Conservation (phyloP, 2,888 invertebrate species). For the Lepidocyrtoides sp. region DNA sequence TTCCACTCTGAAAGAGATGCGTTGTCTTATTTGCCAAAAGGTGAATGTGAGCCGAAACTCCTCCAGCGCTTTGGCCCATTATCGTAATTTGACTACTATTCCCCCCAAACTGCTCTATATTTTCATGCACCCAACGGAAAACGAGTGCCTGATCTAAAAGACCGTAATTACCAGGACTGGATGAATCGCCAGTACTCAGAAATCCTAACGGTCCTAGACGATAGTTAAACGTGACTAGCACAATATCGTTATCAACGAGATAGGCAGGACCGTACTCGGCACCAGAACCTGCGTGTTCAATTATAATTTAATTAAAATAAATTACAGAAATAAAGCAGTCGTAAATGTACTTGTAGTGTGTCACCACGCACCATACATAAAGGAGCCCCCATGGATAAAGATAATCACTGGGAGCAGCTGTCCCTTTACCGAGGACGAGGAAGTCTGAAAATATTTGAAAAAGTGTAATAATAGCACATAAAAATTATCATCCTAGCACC, state of each 20-base stretch:
- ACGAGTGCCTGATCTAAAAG: conserved; percentile 58
- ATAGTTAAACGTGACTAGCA: conserved; percentile 82
- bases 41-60: conserved; percentile 73
- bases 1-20: conserved; percentile 72
- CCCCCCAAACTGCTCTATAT: conserved; percentile 71
- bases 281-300: not conserved
- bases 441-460: conserved; percentile 58
- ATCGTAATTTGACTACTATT: conserved; percentile 15
- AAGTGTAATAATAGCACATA: not conserved
- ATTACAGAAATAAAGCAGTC: not conserved
- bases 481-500: not conserved
- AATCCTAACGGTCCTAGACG: conserved; percentile 63
- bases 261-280: conserved; percentile 33
- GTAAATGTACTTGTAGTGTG: not conserved
- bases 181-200: conserved; percentile 51
- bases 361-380: conserved; percentile 78
- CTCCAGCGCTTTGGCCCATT: conserved; percentile 73
- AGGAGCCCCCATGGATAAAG: conserved; percentile 80
- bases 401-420: conserved; percentile 59
- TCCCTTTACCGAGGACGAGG: conserved; percentile 24
- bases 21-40: conserved; percentile 70
- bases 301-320: not conserved
- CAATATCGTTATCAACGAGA: conserved; percentile 74
- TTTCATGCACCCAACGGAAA: conserved; percentile 61
- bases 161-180: conserved; percentile 75